These are phyloP conservation scores for Peromyscus polionotus DNA, from an alignment of 2,113 vertebrate genomes.

Conservation along the genomic window DNA sequence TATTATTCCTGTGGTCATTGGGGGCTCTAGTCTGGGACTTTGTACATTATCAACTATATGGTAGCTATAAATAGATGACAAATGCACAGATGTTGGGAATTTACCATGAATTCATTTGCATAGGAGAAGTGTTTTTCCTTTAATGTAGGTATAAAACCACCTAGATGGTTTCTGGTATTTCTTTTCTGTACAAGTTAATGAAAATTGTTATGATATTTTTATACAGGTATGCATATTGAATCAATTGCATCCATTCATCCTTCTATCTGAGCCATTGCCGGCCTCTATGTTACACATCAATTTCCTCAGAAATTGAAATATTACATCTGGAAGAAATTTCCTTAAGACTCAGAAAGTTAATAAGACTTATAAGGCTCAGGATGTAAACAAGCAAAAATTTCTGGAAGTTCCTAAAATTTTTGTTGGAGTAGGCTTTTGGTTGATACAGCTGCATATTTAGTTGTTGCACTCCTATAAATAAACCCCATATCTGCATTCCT, in stretches of 20 bases:
- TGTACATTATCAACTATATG: neutral
- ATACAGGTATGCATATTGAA: neutral
- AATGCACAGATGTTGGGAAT: neutral
- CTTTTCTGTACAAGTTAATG: neutral
- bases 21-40: neutral
- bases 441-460: neutral
- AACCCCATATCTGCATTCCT: neutral
- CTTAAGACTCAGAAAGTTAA: neutral
- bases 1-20: neutral
- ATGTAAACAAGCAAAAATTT: neutral
- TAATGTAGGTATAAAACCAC: conserved; percentile 3
- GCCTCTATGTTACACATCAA: no score
- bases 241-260: neutral
- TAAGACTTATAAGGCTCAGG: neutral
- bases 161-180: neutral
- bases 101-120: neutral
- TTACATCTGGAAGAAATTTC: neutral
- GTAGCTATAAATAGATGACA: neutral
- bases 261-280: neutral
- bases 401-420: neutral
- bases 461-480: neutral
- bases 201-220: neutral
- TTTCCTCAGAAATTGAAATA: neutral
- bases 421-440: neutral
- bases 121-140: neutral